Base-by-base conservation (phyloP, 2,888 invertebrate species). In the Catotricha subobsoleta region DNA sequence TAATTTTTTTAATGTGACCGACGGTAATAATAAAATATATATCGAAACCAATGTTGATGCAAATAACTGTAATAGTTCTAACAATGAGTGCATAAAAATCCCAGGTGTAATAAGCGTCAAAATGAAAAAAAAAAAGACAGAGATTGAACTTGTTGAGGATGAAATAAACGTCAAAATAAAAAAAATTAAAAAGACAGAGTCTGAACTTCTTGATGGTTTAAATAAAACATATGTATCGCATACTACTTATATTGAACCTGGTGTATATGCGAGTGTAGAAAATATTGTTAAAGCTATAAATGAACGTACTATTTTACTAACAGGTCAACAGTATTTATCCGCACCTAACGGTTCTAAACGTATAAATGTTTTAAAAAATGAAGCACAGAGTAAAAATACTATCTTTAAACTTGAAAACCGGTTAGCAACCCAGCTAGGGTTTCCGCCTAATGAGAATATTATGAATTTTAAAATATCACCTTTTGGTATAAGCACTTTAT, bases 1-100 rank as follows among this genome's bases (percentile, higher is more conserved):
- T 23, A 30, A 28, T 20, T 39, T 39, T 30, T 39, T 39, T n/a
- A 39, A 29, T 21, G n/a, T 35, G 7, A 5, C 9, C 29, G 29
- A 29, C 9, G 29, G 13, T 5, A 18, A 21, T 20, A 13, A 35
- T 35, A 21, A 8, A 19, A 2, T 28, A 18, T 20, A 39, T 19
- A 28, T 15, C 6, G n/a, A 39, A 16, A 39, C 23, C 19, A 18
- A 18, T 39, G 10, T 30, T 30, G 30, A n/a, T 5, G 15, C 30
- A 12, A 30, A 10, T 13, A 15, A 30, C 12, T 30, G 5, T 30
- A 12, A 13, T 10, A 5, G 15, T 5, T 30, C 30, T n/a, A 12
- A 30, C 12, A 15, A 15, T 13, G 10, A 27, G 10, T 9, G 8
- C 7, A 27, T 27, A 27, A 7, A 7, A 27, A n/a, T n/a, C n/a